Percentiles rank a stretch among this genome's conserved stretches.
Conservation (phyloP, 1,140 invertebrate genomes). For the Drosophila obscura region DNA sequence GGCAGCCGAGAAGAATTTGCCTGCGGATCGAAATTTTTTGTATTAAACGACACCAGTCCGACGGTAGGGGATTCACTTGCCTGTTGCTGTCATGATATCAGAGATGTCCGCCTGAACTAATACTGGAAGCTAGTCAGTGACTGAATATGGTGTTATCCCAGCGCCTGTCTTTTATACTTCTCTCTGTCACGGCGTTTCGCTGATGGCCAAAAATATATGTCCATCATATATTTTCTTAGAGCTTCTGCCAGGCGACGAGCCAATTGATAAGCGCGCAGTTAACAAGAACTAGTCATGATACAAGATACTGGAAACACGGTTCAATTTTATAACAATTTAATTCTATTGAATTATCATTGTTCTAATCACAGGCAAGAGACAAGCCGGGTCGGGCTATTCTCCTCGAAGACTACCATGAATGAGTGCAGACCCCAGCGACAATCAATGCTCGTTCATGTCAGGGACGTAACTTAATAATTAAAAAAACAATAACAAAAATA, state of each 20-base stretch:
- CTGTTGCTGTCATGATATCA: conserved; percentile 15
- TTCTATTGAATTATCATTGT: conserved; percentile 4
- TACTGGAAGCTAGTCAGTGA: neutral
- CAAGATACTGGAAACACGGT: conserved; percentile 16
- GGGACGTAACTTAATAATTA: too few species aligned
- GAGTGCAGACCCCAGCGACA: too few species aligned
- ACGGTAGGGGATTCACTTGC: conserved; percentile 25
- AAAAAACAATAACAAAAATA: too few species aligned
- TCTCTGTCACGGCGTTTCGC: neutral
- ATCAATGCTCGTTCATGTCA: too few species aligned
- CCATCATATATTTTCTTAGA: conserved; percentile 9
- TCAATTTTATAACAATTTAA: conserved; percentile 46
- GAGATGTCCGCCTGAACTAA: too few species aligned
- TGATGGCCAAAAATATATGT: neutral
- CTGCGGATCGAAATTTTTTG: conserved; percentile 6
- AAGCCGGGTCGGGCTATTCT: too few species aligned
- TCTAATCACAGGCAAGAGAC: too few species aligned
- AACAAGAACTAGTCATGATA: conserved; percentile 2
- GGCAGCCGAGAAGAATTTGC: conserved; percentile 40
- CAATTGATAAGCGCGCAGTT: conserved; percentile 17
- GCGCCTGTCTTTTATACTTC: conserved; percentile 34
- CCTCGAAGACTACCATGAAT: too few species aligned
- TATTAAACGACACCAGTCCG: neutral
- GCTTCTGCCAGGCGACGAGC: neutral
- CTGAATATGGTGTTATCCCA: conserved; percentile 3